Conservation (phyloP, 2,888 invertebrate genomes). For the Platerodrilus igneus region DNA sequence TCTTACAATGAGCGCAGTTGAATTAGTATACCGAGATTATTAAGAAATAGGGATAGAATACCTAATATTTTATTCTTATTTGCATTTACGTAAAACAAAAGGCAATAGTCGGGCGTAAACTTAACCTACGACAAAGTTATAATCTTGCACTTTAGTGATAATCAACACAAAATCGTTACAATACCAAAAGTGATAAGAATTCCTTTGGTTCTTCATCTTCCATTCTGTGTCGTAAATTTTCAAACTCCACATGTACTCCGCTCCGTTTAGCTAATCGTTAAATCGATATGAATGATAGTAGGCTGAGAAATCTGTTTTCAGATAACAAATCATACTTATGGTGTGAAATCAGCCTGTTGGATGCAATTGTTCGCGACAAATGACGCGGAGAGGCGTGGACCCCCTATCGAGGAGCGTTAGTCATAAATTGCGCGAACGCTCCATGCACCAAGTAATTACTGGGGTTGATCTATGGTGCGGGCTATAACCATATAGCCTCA, state of each 20-base stretch:
- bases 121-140: no score
- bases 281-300: constrained; percentile 37
- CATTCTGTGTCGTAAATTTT: no score
- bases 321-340: constrained; percentile 38
- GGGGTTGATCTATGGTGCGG: constrained; percentile 39
- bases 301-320: constrained; percentile 39
- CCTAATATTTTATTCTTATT: no score
- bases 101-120: no score
- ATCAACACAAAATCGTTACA: no score
- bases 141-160: no score
- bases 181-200: no score
- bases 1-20: no score
- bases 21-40: no score
- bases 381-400: constrained; percentile 39
- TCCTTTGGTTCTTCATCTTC: no score
- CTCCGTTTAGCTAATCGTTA: constrained; percentile 41
- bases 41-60: no score
- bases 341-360: constrained; percentile 40
- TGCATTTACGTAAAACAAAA: no score
- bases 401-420: constrained; percentile 35
- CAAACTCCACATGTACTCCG: constrained; percentile 34
- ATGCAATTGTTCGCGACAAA: constrained; percentile 42
- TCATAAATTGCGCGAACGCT: constrained; percentile 39
- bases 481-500: constrained; percentile 30
- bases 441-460: constrained; percentile 41